phyloP scores from a whole-genome alignment of 2,113 vertebrate genomes.

The Gobius niger region DNA sequence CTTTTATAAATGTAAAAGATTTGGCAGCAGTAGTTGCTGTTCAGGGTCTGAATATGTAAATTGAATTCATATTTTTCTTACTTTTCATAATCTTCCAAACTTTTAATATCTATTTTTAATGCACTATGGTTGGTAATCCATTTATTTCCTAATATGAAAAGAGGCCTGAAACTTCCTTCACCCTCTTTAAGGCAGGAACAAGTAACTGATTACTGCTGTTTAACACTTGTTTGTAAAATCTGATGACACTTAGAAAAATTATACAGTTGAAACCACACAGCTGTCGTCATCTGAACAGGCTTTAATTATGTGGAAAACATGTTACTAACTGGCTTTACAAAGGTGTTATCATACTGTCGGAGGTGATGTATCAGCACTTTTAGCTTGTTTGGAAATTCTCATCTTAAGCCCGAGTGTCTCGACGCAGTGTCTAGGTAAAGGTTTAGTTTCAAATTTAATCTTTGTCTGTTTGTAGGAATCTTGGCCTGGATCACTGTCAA shows the following conservation, averaged over 20 bases:
- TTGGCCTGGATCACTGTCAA: slow-evolving; percentile 96
- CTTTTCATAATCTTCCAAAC: too few species aligned
- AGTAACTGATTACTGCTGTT: slow-evolving; percentile 13
- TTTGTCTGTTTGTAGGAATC: slow-evolving; percentile 77
- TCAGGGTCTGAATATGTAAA: too few species aligned
- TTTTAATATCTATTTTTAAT: too few species aligned
- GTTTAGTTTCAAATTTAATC: slow-evolving; percentile 28
- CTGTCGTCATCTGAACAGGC: slow-evolving; percentile 34
- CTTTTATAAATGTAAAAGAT: too few species aligned
- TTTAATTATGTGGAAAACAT: slow-evolving; percentile 50
- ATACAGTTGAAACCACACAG: slow-evolving; percentile 14
- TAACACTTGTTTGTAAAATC: slow-evolving; percentile 36
- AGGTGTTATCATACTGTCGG: slow-evolving; percentile 9
- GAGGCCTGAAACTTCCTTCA: too few species aligned
- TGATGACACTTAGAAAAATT: slow-evolving; percentile 47
- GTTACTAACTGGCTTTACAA: slow-evolving; percentile 10
- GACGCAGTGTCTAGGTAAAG: not conserved
- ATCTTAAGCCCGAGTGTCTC: not conserved
- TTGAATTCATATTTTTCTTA: too few species aligned
- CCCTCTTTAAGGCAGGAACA: not conserved
- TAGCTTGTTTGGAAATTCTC: slow-evolving; percentile 12
- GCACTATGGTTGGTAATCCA: too few species aligned
- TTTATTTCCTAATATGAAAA: too few species aligned
- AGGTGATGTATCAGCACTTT: slow-evolving; percentile 62
- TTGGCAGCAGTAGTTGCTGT: too few species aligned